Conservation (phyloP, 1,140 invertebrate species). For the Meloidogyne hapla region DNA sequence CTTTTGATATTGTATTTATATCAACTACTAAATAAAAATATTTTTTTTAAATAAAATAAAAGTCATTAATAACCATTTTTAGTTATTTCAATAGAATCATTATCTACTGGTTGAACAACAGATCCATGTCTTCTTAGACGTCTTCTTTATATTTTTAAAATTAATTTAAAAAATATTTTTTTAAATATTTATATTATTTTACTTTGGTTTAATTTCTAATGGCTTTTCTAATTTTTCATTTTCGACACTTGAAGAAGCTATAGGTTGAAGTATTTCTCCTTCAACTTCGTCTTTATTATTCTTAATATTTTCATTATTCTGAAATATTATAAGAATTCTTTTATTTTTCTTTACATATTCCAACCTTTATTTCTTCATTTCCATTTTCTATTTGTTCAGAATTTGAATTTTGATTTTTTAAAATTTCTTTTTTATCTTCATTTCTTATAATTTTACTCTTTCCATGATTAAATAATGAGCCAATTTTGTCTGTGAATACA, state of each 20-base stretch:
- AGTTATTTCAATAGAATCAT: background rate
- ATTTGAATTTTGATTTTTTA: background rate
- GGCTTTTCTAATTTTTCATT: no score
- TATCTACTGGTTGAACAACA: slow-evolving; percentile 2
- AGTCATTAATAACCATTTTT: background rate
- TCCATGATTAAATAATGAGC: background rate
- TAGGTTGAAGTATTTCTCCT: no score
- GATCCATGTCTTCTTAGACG: background rate
- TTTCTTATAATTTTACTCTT: background rate
- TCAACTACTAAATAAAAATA: background rate
- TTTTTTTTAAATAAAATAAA: no score
- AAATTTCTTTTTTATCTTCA: slow-evolving; percentile 1
- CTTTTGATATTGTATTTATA: background rate
- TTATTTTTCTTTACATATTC: background rate
- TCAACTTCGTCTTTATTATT: no score
- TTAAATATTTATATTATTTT: no score
- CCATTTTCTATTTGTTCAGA: background rate
- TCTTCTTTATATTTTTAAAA: background rate
- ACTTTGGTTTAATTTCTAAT: no score
- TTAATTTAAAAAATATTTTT: no score
- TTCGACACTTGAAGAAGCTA: no score
- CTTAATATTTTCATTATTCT: no score
- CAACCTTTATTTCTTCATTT: background rate
- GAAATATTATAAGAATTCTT: no score
- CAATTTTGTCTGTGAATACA: background rate